Evolutionary conservation across 2,113 vertebrate genomes (phyloP).

Genomic region (Psephotus haematonotus): DNA sequence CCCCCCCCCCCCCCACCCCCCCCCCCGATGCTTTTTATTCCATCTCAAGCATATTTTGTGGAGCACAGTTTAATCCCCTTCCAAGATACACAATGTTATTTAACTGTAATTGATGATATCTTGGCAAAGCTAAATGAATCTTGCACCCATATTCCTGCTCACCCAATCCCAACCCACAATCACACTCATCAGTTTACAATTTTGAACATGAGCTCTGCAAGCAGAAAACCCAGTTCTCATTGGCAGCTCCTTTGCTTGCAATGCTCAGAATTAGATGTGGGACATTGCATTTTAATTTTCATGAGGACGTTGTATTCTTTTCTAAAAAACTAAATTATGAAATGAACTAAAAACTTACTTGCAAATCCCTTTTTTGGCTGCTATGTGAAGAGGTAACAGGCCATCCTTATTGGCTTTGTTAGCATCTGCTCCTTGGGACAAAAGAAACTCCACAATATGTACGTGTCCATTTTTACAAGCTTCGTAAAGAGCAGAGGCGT

Average conservation of each 20-base stretch:
- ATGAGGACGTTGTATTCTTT: neutral
- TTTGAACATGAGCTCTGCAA: neutral
- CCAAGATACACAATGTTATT: neutral
- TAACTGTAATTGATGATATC: neutral
- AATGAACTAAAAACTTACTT: slow-evolving; percentile 74
- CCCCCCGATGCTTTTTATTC: neutral
- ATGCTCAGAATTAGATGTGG: neutral
- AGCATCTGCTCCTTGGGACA: slow-evolving; percentile 87
- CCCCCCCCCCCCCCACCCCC: no score
- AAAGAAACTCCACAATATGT: slow-evolving; percentile 81
- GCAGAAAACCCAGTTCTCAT: neutral
- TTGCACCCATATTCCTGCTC: neutral
- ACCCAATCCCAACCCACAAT: neutral
- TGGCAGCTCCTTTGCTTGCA: neutral
- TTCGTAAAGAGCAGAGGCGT: slow-evolving; percentile 88
- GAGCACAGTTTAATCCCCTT: neutral
- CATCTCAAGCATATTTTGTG: neutral
- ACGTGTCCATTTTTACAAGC: slow-evolving; percentile 88
- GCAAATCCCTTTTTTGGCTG: slow-evolving; percentile 84
- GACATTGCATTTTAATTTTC: neutral
- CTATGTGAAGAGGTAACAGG: slow-evolving; percentile 87
- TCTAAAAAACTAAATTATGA: neutral
- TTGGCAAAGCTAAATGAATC: neutral
- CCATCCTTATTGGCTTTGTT: slow-evolving; percentile 88
- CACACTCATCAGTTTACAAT: neutral